Percentiles rank a stretch among this genome's conserved stretches.
Conservation (phyloP, 2,113 vertebrate species). For the Ceuthmochares aereus region DNA sequence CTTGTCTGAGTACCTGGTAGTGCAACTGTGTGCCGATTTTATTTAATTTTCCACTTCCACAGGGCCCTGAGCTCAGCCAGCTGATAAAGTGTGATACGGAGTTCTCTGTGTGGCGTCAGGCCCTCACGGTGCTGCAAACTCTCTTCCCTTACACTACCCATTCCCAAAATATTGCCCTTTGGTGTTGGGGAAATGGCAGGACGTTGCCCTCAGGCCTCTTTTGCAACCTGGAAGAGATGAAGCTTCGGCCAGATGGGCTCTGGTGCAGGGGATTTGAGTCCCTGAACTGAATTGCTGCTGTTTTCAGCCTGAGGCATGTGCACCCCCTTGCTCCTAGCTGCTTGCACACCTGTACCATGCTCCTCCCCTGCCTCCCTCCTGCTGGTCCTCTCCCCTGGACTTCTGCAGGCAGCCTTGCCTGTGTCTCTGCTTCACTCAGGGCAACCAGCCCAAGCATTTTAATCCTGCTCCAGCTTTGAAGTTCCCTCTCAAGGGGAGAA, state of each 20-base stretch:
- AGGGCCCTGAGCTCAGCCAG: not conserved
- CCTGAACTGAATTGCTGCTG: not conserved
- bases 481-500: not conserved
- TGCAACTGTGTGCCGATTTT: not conserved
- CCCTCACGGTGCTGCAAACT: fast-evolving
- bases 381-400: not conserved
- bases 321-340: fast-evolving
- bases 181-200: not conserved
- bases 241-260: not conserved
- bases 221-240: not conserved
- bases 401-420: not conserved
- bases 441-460: not conserved
- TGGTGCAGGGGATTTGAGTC: not conserved
- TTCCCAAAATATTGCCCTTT: too few species aligned
- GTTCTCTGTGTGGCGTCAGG: not conserved
- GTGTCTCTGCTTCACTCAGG: not conserved
- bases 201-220: not conserved
- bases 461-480: not conserved
- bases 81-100: not conserved
- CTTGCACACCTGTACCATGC: not conserved
- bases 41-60: not conserved
- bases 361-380: not conserved
- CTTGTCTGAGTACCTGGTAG: not conserved
- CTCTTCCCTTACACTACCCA: not conserved
- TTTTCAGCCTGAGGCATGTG: fast-evolving